These are phyloP conservation scores for Corythoichthys haematopterus DNA, from an alignment of 2,113 vertebrate genomes.

Conservation along the genomic window DNA sequence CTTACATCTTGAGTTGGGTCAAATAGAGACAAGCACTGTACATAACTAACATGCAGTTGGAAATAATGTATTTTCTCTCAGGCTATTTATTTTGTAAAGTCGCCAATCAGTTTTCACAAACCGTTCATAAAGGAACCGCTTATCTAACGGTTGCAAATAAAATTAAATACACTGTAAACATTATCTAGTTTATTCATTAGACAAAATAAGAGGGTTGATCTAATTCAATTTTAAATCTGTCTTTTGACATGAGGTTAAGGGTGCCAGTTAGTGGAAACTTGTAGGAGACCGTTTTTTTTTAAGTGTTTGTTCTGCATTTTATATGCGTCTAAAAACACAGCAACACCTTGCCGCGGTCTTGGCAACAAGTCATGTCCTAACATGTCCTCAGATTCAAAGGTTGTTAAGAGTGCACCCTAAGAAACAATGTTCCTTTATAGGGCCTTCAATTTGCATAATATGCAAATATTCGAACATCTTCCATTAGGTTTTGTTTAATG, in stretches of 20 bases:
- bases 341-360: neutral
- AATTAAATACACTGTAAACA: neutral
- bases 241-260: neutral
- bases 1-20: no score
- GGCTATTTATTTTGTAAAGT: neutral
- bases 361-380: neutral
- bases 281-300: neutral
- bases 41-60: no score
- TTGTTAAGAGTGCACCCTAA: neutral
- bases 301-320: conserved; percentile 2
- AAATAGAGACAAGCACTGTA: no score
- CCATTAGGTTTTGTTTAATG: neutral
- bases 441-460: conserved; percentile 6
- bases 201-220: neutral
- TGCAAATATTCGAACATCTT: conserved; percentile 8
- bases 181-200: neutral
- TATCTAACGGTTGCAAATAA: neutral
- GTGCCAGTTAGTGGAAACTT: no score
- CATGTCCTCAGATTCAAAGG: neutral
- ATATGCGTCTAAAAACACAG: neutral
- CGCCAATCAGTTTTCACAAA: neutral
- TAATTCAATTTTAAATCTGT: neutral
- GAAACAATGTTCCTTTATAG: neutral
- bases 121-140: neutral
- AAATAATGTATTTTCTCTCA: no score